Conservation (phyloP, 1,140 invertebrate species). For the Coptotermes formosanus region DNA sequence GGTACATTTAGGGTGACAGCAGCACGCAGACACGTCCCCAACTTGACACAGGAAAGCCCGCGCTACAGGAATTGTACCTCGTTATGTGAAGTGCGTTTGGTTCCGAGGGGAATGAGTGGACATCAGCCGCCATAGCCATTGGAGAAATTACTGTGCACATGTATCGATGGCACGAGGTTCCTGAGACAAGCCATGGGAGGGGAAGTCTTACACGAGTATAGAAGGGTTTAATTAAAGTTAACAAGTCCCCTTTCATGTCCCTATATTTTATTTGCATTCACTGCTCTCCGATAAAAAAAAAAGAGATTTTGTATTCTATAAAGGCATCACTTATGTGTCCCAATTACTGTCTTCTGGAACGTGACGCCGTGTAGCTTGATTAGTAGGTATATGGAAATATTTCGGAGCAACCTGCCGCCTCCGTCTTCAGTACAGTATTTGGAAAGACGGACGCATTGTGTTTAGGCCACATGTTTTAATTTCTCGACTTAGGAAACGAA, state of each 20-base stretch:
- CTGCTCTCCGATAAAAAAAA: too few relatives aligned
- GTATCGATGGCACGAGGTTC: background rate
- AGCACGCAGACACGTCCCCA: background rate
- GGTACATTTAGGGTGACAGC: background rate
- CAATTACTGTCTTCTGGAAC: too few relatives aligned
- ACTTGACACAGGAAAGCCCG: background rate
- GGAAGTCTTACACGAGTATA: background rate
- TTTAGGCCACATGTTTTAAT: too few relatives aligned
- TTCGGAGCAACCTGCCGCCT: too few relatives aligned
- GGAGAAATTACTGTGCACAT: slow-evolving; percentile 9
- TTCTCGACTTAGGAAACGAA: too few relatives aligned
- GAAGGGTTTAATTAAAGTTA: background rate
- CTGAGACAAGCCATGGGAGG: background rate
- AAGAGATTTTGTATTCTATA: too few relatives aligned
- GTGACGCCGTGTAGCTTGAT: too few relatives aligned
- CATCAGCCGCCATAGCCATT: background rate
- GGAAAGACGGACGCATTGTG: too few relatives aligned
- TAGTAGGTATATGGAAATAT: too few relatives aligned
- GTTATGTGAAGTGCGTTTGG: background rate
- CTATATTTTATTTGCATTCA: background rate
- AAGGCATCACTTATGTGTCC: too few relatives aligned
- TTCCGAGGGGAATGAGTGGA: background rate
- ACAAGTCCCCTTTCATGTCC: background rate
- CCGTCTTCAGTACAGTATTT: too few relatives aligned
- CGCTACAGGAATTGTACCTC: background rate